These are phyloP conservation scores for Choreutis nemorana DNA, from an alignment of 2,888 invertebrate genomes.

Conservation along the genomic window DNA sequence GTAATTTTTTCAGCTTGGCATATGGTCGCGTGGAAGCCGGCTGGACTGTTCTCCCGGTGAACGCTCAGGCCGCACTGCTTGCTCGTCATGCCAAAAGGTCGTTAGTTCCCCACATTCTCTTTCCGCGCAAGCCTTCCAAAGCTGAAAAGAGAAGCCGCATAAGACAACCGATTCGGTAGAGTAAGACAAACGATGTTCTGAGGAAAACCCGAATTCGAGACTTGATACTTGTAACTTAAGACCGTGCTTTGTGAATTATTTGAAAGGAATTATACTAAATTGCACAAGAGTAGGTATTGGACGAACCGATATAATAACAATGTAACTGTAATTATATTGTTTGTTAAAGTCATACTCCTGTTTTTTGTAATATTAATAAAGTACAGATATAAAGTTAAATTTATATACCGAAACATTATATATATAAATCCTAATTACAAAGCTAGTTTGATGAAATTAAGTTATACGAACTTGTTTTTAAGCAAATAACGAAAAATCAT, in stretches of 20 bases:
- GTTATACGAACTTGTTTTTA: no score
- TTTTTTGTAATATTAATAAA: no score
- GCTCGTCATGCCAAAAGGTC: slow-evolving; percentile 63
- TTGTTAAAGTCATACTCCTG: no score
- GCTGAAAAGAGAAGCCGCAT: slow-evolving; percentile 41
- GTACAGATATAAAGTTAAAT: no score
- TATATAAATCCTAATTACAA: no score
- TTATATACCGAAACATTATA: no score
- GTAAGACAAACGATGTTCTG: slow-evolving; percentile 31
- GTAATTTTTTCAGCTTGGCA: slow-evolving; percentile 61
- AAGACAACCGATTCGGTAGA: slow-evolving; percentile 18
- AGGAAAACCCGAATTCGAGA: slow-evolving; percentile 60
- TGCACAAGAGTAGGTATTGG: slow-evolving; percentile 49
- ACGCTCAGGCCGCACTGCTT: slow-evolving; percentile 63
- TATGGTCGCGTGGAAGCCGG: slow-evolving; percentile 32
- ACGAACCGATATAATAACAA: slow-evolving; percentile 29
- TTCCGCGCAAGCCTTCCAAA: slow-evolving; percentile 65
- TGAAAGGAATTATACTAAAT: slow-evolving; percentile 45
- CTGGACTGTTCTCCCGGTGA: slow-evolving; percentile 46
- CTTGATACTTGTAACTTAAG: slow-evolving; percentile 61
- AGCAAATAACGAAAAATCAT: no score
- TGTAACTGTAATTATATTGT: no score
- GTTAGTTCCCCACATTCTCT: slow-evolving; percentile 66
- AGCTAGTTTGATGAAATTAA: no score
- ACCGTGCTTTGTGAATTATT: slow-evolving; percentile 58